phyloP scores from a whole-genome alignment of 2,113 vertebrate species.

The Sula dactylatra region DNA sequence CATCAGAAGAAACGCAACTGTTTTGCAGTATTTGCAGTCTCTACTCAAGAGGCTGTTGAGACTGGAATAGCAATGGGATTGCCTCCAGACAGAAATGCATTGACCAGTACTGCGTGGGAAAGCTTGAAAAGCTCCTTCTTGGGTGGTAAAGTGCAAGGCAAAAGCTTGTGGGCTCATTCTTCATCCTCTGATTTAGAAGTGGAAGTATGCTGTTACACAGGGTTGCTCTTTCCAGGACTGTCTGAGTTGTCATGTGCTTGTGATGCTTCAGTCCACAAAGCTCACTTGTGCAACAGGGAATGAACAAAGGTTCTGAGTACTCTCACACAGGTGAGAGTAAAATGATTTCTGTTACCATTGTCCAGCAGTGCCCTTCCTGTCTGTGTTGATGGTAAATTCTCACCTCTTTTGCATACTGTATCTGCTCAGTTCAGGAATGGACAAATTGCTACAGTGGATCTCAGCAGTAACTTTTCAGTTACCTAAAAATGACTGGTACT shows the following conservation, averaged over 20 bases:
- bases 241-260: neutral
- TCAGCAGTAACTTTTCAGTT: neutral
- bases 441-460: neutral
- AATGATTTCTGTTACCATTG: neutral
- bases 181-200: neutral
- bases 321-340: neutral
- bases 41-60: neutral
- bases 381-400: neutral
- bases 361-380: neutral
- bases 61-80: neutral
- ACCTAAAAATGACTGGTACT: neutral
- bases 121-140: neutral
- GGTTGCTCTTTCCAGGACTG: neutral
- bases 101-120: neutral
- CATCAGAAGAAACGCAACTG: neutral
- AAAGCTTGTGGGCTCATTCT: neutral
- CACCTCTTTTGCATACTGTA: neutral
- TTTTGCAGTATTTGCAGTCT: neutral
- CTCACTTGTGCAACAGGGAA: neutral
- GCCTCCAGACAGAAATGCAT: neutral
- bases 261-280: neutral
- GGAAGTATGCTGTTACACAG: neutral
- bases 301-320: neutral
- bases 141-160: neutral
- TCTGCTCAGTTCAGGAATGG: neutral